phyloP scores from a whole-genome alignment of 2,797 vertebrate species.

The Gallinago nigripennis region DNA sequence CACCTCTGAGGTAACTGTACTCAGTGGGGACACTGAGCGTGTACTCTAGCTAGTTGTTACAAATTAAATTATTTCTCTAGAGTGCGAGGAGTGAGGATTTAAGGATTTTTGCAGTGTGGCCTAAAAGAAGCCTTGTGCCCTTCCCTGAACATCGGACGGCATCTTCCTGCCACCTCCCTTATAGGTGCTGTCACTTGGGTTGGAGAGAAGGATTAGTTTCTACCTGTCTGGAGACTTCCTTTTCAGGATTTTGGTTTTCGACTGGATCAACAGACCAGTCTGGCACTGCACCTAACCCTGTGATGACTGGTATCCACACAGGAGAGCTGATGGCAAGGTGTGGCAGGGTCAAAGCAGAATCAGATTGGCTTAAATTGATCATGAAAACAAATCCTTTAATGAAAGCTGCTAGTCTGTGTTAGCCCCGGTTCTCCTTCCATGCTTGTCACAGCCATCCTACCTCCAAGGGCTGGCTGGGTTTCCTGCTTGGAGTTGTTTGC shows the following conservation, averaged over 20 bases:
- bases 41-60: not conserved
- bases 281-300: not conserved
- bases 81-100: not conserved
- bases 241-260: not conserved
- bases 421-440: not conserved
- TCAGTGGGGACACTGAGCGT: not conserved
- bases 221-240: not conserved
- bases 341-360: not conserved
- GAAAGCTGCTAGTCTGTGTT: not conserved
- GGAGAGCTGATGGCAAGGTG: not conserved
- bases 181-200: not conserved
- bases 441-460: not conserved
- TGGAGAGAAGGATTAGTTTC: not conserved
- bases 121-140: not conserved
- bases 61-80: not conserved
- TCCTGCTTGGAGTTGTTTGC: not conserved
- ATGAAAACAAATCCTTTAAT: not conserved
- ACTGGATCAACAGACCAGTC: not conserved
- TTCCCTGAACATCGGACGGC: not conserved
- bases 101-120: not conserved
- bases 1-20: not conserved
- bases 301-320: not conserved
- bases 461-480: not conserved
- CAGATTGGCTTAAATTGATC: not conserved
- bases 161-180: not conserved